Evolutionary conservation across 2,888 invertebrate genomes (phyloP).

Genomic region (Caenorhabditis sinica): DNA sequence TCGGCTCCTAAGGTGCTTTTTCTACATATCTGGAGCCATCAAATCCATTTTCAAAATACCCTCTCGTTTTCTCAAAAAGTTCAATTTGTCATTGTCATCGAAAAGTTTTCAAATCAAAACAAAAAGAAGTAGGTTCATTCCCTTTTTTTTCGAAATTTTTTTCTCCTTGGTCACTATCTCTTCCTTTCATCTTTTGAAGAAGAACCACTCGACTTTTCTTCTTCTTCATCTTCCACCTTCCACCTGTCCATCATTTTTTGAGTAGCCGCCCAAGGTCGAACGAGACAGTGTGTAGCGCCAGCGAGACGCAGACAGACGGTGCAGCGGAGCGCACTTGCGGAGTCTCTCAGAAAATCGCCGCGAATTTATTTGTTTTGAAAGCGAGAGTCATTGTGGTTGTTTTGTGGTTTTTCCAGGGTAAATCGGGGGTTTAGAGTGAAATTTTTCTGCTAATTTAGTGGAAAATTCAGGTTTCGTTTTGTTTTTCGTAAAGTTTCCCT

Average conservation of each 20-base stretch:
- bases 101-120: background rate
- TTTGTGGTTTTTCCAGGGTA: background rate
- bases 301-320: slow-evolving; percentile 40
- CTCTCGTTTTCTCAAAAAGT: background rate
- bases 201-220: slow-evolving; percentile 18
- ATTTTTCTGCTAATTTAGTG: background rate
- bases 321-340: slow-evolving; percentile 38
- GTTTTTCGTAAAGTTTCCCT: background rate
- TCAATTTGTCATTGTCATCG: slow-evolving; percentile 13
- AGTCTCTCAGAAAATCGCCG: slow-evolving; percentile 24
- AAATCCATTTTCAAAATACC: background rate
- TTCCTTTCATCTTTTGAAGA: background rate
- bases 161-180: background rate
- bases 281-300: slow-evolving; percentile 32
- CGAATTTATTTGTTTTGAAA: slow-evolving; percentile 44
- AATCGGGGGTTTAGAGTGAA: background rate
- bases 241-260: slow-evolving; percentile 42
- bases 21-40: too few species aligned
- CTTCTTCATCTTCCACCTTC: background rate
- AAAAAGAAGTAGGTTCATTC: background rate
- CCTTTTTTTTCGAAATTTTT: slow-evolving; percentile 17
- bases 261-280: slow-evolving; percentile 20
- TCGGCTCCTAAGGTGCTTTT: background rate
- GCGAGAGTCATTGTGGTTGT: background rate
- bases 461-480: background rate